phyloP scores from a whole-genome alignment of 2,797 vertebrate species.

The Leptatherina wallacei region DNA sequence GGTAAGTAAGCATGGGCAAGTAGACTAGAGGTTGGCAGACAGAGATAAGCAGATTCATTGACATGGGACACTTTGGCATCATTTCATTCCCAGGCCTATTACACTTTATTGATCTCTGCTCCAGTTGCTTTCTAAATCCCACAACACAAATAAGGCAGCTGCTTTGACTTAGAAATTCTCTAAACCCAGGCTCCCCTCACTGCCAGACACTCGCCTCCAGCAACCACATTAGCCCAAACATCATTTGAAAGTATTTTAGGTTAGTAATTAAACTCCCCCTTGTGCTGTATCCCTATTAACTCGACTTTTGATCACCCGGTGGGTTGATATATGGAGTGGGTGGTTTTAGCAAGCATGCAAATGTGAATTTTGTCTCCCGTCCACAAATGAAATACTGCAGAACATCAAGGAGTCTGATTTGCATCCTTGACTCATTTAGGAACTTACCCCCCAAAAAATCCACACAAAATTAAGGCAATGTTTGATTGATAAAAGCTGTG shows the following conservation, averaged over 20 bases:
- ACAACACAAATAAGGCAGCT: slow-evolving; percentile 73
- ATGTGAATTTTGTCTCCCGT: slow-evolving; percentile 70
- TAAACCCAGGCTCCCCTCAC: slow-evolving; percentile 26
- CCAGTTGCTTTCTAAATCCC: slow-evolving; percentile 72
- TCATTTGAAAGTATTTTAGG: slow-evolving; percentile 76
- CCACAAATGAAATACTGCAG: slow-evolving; percentile 59
- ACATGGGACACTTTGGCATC: slow-evolving; percentile 77
- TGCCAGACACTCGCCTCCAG: slow-evolving; percentile 51
- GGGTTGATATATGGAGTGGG: slow-evolving; percentile 70
- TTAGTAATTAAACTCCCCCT: slow-evolving; percentile 77
- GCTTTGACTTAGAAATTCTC: slow-evolving; percentile 67
- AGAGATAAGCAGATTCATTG: slow-evolving; percentile 85
- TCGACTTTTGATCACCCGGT: slow-evolving; percentile 74
- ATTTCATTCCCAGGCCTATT: slow-evolving; percentile 82
- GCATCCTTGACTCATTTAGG: slow-evolving; percentile 46
- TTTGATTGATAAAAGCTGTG: slow-evolving; percentile 54
- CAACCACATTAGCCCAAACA: slow-evolving; percentile 61
- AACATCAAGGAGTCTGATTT: slow-evolving; percentile 66
- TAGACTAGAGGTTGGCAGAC: slow-evolving; percentile 71
- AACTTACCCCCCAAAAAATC: slow-evolving; percentile 13
- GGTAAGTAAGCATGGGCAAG: slow-evolving; percentile 66
- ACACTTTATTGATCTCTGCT: slow-evolving; percentile 81
- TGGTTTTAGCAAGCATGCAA: slow-evolving; percentile 72
- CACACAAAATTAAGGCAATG: slow-evolving; percentile 19
- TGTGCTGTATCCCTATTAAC: slow-evolving; percentile 72